Evolutionary conservation across 1,140 invertebrate genomes (phyloP).

Genomic region (Episyrphus balteatus): DNA sequence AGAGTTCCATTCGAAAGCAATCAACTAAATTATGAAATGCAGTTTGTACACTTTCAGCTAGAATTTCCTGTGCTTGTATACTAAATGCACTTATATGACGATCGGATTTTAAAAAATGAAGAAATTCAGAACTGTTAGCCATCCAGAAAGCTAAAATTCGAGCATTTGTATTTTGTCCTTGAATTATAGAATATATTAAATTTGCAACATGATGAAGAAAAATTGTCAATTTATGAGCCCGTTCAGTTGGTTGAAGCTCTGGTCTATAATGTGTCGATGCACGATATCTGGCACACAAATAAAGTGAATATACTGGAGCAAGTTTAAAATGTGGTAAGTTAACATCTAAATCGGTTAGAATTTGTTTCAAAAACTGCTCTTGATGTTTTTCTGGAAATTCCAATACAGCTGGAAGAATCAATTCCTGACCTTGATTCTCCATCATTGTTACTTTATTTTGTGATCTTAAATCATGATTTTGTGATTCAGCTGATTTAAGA

Average conservation of each 20-base stretch:
- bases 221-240: conserved; percentile 78
- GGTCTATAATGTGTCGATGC: conserved; percentile 88
- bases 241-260: conserved; percentile 79
- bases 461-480: too few species aligned
- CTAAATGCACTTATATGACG: conserved; percentile 85
- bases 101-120: conserved; percentile 94
- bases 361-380: conserved; percentile 75
- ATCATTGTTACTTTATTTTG: too few species aligned
- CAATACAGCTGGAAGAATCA: conserved; percentile 84
- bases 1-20: conserved; percentile 46
- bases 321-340: conserved; percentile 74
- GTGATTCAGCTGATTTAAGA: too few species aligned
- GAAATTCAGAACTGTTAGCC: conserved; percentile 87
- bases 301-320: conserved; percentile 89
- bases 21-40: conserved; percentile 54
- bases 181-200: conserved; percentile 71
- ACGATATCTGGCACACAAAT: conserved; percentile 82
- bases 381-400: conserved; percentile 92
- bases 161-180: conserved; percentile 74
- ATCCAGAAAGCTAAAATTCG: conserved; percentile 88
- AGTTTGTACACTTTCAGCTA: conserved; percentile 84
- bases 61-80: conserved; percentile 80
- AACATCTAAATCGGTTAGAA: conserved; percentile 80
- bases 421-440: conserved; percentile 54
- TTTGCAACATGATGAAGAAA: conserved; percentile 82